A percentile compares a stretch with the other conserved stretches of the same genome.
Conservation (phyloP, 2,113 vertebrate genomes). For the Proteles cristata region DNA sequence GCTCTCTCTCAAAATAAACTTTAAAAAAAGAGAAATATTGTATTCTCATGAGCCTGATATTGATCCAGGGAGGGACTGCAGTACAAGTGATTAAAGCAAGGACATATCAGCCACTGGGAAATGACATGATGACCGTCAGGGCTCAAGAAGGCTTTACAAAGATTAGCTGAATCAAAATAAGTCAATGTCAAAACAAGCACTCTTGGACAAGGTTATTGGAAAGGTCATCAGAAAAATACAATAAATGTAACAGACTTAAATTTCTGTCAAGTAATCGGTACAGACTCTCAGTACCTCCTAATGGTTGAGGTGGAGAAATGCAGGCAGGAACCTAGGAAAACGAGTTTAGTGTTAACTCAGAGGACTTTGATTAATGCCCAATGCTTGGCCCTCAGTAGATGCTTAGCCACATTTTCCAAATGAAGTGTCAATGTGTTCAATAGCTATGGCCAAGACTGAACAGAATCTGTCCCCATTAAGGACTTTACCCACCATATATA, state of each 20-base stretch:
- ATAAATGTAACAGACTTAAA: slow-evolving; percentile 56
- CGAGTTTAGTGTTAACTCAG: background rate
- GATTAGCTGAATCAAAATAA: background rate
- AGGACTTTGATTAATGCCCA: background rate
- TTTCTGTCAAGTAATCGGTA: slow-evolving; percentile 16
- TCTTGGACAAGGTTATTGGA: background rate
- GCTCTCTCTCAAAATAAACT: no score
- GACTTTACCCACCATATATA: background rate
- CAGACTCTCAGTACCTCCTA: background rate
- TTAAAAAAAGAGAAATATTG: background rate
- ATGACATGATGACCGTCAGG: background rate
- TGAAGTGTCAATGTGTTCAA: background rate
- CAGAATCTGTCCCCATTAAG: background rate
- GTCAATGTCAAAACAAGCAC: background rate
- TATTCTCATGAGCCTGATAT: background rate
- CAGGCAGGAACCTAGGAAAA: background rate
- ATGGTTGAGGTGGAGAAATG: background rate
- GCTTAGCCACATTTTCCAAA: background rate
- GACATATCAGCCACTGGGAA: background rate
- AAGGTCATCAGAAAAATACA: background rate
- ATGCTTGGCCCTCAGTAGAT: background rate
- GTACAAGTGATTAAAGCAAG: background rate
- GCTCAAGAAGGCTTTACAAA: background rate
- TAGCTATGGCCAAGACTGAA: background rate
- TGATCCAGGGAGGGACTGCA: background rate